Evolutionary conservation across 35 echinoderm and acorn worm species (phyloP).

Genomic region (Chiridota heheva): DNA sequence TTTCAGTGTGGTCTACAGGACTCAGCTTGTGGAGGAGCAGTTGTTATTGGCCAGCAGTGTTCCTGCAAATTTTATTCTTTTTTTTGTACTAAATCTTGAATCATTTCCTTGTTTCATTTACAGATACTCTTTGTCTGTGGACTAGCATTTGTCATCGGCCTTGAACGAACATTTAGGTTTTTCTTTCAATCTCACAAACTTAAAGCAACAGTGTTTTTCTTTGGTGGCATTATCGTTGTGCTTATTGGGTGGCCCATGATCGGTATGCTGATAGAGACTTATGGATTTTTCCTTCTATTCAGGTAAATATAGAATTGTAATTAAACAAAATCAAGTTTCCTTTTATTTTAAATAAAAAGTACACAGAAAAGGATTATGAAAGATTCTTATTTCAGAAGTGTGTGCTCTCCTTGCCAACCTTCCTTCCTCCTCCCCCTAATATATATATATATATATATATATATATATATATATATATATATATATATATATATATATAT

Average conservation of each 20-base stretch:
- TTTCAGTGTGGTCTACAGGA: too few species aligned
- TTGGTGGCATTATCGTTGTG: constrained; percentile 94
- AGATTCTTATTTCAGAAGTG: not conserved
- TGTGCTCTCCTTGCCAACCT: not conserved
- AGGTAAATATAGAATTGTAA: constrained; percentile 50
- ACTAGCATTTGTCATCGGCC: constrained; percentile 91
- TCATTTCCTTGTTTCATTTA: constrained; percentile 24
- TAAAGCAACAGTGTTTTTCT: constrained; percentile 92
- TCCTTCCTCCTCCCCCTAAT: too few species aligned
- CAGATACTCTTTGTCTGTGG: constrained; percentile 95
- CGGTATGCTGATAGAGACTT: constrained; percentile 92
- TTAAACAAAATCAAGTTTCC: not conserved
- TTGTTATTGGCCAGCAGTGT: too few species aligned
- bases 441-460: not conserved
- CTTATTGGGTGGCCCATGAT: constrained; percentile 93
- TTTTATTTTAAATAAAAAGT: not conserved
- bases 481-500: not conserved
- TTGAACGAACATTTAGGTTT: constrained; percentile 94
- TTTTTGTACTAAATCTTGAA: too few species aligned
- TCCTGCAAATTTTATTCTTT: too few species aligned
- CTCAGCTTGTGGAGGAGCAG: too few species aligned
- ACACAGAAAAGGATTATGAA: not conserved
- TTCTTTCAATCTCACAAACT: constrained; percentile 98
- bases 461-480: not conserved
- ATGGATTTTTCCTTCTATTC: constrained; percentile 97